These are phyloP conservation scores for Acronicta leporina DNA, from an alignment of 2,888 invertebrate species.

Conservation along the genomic window DNA sequence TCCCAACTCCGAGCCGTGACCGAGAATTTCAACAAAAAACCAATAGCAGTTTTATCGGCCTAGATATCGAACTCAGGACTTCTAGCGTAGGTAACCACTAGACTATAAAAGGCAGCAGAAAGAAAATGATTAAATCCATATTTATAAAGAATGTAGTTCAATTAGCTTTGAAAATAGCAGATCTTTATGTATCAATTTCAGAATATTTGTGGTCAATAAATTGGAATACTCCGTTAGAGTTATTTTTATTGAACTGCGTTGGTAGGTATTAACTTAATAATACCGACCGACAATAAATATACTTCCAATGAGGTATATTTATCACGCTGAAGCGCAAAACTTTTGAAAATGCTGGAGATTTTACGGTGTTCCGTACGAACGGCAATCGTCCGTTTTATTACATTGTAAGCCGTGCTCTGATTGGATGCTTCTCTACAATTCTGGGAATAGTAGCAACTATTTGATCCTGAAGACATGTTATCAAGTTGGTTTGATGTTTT, in stretches of 20 bases:
- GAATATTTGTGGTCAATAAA: slow-evolving; percentile 27
- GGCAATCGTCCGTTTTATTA: slow-evolving; percentile 45
- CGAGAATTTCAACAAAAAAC: too few relatives aligned
- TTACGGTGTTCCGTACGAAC: slow-evolving; percentile 28
- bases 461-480: slow-evolving; percentile 43
- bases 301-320: slow-evolving; percentile 33
- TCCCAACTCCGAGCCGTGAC: too few relatives aligned
- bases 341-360: slow-evolving; percentile 33
- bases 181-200: slow-evolving; percentile 18
- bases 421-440: slow-evolving; percentile 41
- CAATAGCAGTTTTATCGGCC: too few relatives aligned
- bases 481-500: slow-evolving; percentile 44
- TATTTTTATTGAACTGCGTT: slow-evolving; percentile 38
- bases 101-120: too few relatives aligned
- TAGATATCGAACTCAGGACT: too few relatives aligned
- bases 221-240: slow-evolving; percentile 32
- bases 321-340: slow-evolving; percentile 15
- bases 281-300: slow-evolving; percentile 31
- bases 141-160: slow-evolving; percentile 17
- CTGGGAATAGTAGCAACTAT: slow-evolving; percentile 45
- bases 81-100: too few relatives aligned
- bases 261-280: slow-evolving; percentile 27
- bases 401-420: slow-evolving; percentile 36
- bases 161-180: slow-evolving; percentile 20
- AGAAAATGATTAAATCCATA: slow-evolving; percentile 5